A percentile compares a stretch with the other conserved stretches of the same genome.
Conservation (phyloP, 1,140 invertebrate species). For the Monomorium pharaonis region DNA sequence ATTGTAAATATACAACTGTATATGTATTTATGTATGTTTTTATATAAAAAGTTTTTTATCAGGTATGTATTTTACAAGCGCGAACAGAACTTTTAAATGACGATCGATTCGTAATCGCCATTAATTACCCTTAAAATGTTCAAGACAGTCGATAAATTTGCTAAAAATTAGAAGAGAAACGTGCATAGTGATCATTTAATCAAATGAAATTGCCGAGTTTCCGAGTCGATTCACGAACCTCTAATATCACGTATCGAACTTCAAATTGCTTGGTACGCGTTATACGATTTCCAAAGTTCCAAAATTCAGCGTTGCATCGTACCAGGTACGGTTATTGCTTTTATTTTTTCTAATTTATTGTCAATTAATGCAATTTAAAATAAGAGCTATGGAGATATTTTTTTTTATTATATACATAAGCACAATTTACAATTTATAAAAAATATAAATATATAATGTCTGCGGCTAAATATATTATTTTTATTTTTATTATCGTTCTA, state of each 20-base stretch:
- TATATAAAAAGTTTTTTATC: too few species aligned
- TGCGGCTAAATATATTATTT: not conserved
- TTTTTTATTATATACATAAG: not conserved
- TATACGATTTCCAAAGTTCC: slow-evolving; percentile 32
- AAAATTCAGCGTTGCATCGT: slow-evolving; percentile 17
- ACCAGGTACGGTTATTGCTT: slow-evolving; percentile 14
- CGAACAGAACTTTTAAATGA: slow-evolving; percentile 14
- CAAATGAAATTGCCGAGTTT: slow-evolving; percentile 32
- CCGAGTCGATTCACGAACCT: slow-evolving; percentile 30
- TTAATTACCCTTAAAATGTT: slow-evolving; percentile 40
- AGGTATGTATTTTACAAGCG: not conserved
- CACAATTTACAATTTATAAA: not conserved
- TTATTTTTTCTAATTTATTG: not conserved
- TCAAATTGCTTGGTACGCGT: slow-evolving; percentile 36
- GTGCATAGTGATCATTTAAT: slow-evolving; percentile 40
- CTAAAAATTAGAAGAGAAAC: slow-evolving; percentile 5
- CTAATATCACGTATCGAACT: slow-evolving; percentile 55
- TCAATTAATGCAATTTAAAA: not conserved
- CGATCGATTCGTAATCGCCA: slow-evolving; percentile 40
- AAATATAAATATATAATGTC: not conserved
- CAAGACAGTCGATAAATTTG: not conserved
- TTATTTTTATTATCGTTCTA: not conserved
- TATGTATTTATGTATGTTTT: too few species aligned
- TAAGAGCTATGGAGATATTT: not conserved
- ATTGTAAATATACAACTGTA: not conserved